These are phyloP conservation scores for Latrodectus hesperus DNA, from an alignment of 2,888 invertebrate species.

Conservation along the genomic window DNA sequence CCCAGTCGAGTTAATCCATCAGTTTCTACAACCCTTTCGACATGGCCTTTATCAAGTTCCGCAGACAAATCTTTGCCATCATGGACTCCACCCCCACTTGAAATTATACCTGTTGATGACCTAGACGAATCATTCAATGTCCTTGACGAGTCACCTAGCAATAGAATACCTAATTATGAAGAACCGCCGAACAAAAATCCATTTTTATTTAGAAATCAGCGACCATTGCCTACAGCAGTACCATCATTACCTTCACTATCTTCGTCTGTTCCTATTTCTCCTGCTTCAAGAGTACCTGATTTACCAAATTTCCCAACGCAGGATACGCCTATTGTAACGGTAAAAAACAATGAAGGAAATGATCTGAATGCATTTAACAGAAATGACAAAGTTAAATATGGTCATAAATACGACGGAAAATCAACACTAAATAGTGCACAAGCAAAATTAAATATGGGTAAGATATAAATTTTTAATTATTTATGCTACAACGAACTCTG, in stretches of 20 bases:
- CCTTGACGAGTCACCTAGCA: conserved; percentile 61
- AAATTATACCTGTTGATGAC: conserved; percentile 63
- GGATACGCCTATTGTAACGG: conserved; percentile 51
- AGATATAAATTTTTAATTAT: conserved; percentile 49
- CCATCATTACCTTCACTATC: conserved; percentile 13
- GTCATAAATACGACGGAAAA: conserved; percentile 61
- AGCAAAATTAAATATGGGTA: conserved; percentile 85
- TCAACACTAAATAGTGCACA: conserved; percentile 71
- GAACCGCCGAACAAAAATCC: conserved; percentile 52
- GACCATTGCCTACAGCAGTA: neutral
- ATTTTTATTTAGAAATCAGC: conserved; percentile 24
- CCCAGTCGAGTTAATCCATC: conserved; percentile 20
- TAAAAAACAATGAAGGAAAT: conserved; percentile 30
- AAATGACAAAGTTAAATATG: conserved; percentile 64
- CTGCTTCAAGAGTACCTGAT: conserved; percentile 12
- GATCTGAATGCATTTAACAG: conserved; percentile 35
- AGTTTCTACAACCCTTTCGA: neutral
- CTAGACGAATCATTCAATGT: conserved; percentile 49
- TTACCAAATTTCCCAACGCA: conserved; percentile 28
- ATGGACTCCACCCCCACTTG: conserved; percentile 63
- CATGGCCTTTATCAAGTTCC: conserved; percentile 26
- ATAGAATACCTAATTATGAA: conserved; percentile 56
- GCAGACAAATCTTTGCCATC: conserved; percentile 37
- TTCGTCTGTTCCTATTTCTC: neutral
- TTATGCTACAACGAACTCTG: neutral